A percentile compares a stretch with the other conserved stretches of the same genome.
These are phyloP conservation scores for Syritta pipiens DNA, from an alignment of 2,888 invertebrate genomes.

Conservation along the genomic window DNA sequence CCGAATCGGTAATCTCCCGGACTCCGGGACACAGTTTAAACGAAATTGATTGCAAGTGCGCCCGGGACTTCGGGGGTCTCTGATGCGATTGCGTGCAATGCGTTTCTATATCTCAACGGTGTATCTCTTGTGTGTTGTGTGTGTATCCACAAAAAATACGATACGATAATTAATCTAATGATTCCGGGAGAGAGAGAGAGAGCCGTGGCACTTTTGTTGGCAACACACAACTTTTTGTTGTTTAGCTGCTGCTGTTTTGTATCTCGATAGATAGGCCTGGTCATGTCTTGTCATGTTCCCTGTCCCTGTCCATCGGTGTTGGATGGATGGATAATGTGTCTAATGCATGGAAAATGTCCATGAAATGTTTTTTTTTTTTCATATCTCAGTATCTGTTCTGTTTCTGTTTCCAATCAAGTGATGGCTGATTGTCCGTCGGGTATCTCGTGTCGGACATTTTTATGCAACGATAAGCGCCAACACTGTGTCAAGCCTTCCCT, in stretches of 20 bases:
- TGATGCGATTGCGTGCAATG: slow-evolving; percentile 59
- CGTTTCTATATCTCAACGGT: not conserved
- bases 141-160: slow-evolving; percentile 8
- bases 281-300: slow-evolving; percentile 63
- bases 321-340: slow-evolving; percentile 60
- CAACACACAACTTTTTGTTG: no score
- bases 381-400: no score
- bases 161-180: slow-evolving; percentile 68
- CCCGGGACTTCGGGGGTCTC: no score
- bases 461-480: slow-evolving; percentile 68
- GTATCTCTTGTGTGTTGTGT: not conserved
- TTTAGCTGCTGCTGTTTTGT: slow-evolving; percentile 24
- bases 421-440: slow-evolving; percentile 26
- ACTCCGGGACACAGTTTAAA: slow-evolving; percentile 58
- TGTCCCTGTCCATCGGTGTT: slow-evolving; percentile 51
- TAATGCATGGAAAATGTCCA: slow-evolving; percentile 63
- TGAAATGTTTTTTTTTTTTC: no score
- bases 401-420: slow-evolving; percentile 54
- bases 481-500: slow-evolving; percentile 52
- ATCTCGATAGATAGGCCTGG: slow-evolving; percentile 57
- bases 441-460: slow-evolving; percentile 63
- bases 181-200: no score
- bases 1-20: slow-evolving; percentile 64
- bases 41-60: slow-evolving; percentile 54
- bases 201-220: no score